A percentile compares a stretch with the other conserved stretches of the same genome.
phyloP scores from a whole-genome alignment of 2,113 vertebrate genomes.

The Gracilinanus agilis region DNA sequence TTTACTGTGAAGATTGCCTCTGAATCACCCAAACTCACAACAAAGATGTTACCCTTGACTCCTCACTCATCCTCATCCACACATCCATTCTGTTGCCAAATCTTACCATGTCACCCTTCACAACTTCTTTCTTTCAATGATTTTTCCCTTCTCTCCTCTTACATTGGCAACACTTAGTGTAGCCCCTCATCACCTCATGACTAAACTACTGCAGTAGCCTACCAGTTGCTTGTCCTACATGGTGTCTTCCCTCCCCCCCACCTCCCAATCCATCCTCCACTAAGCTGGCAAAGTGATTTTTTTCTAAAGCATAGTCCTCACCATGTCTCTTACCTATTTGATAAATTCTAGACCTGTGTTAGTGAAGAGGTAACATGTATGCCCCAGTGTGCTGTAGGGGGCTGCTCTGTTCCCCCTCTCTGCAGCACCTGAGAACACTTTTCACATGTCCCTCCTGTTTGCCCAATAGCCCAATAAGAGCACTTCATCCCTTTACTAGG shows the following conservation, averaged over 20 bases:
- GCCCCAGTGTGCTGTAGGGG: too few relatives aligned
- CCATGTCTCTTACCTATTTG: background rate
- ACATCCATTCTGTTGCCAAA: background rate
- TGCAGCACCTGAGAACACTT: too few relatives aligned
- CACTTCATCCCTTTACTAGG: too few relatives aligned
- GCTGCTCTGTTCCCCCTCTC: too few relatives aligned
- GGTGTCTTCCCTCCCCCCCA: background rate
- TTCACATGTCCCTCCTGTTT: too few relatives aligned
- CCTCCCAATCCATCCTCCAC: background rate
- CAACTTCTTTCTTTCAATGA: background rate
- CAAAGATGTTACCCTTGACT: background rate
- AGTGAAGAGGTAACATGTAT: too few relatives aligned
- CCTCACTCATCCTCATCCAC: background rate
- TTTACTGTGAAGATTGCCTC: background rate
- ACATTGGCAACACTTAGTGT: background rate
- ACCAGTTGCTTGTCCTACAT: background rate
- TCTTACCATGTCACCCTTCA: background rate
- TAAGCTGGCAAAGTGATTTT: background rate
- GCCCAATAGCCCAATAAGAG: too few relatives aligned
- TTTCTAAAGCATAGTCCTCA: background rate
- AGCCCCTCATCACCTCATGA: background rate
- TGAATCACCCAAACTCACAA: background rate
- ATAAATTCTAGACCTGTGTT: background rate
- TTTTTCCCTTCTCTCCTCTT: background rate
- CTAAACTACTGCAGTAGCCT: background rate